Evolutionary conservation across 2,888 invertebrate genomes (phyloP), one percentile per base, ranked within the genome.

Genomic region (Lissocephala sabroskyi): DNA sequence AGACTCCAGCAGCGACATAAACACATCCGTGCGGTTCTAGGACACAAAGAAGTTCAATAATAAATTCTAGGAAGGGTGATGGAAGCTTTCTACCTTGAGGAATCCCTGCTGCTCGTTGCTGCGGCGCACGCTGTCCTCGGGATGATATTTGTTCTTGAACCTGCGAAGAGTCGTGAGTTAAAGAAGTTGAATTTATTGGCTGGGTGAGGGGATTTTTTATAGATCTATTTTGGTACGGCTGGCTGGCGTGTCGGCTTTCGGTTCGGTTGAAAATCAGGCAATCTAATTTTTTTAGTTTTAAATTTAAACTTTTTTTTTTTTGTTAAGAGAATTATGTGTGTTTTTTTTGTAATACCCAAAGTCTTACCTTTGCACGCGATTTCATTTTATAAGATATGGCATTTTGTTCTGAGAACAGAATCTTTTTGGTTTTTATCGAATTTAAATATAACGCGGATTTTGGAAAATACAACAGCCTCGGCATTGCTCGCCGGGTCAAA

Each of bases 81-180:
- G n/a, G n/a, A n/a, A n/a, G 6, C 11, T 4, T 3, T 60, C 74
- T 86, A 95, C 95, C 89, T 92, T 92, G 33, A 96, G 86, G 49
- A 94, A 92, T 48, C 87, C 86, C 47, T 91, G 86, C 75, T 96
- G 94, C 79, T 97, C 97, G 13, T 94, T 93, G 84, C 93, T 95
- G 48, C 95, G 87, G 84, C 93, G 96, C 26, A 93, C 89, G 44
- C 95, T 95, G 80, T 98, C 98, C 84, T 97, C 96, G 2, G 99
- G 99, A 85, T 99, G 98, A 82, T 98, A 99, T 87, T 98, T 98
- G 71, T 94, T 91, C 86, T 97, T 97, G 89, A 99, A 99, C 98
- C 99, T 99, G 86, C 50, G 81, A 79, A 67, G 10, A 36, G 29
- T 5, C 41, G 36, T 18, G 45, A 30, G 40, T 23, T n/a, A 11